Evolutionary conservation across 1,140 invertebrate species (phyloP).

Genomic region (Tetramorium alpestre): DNA sequence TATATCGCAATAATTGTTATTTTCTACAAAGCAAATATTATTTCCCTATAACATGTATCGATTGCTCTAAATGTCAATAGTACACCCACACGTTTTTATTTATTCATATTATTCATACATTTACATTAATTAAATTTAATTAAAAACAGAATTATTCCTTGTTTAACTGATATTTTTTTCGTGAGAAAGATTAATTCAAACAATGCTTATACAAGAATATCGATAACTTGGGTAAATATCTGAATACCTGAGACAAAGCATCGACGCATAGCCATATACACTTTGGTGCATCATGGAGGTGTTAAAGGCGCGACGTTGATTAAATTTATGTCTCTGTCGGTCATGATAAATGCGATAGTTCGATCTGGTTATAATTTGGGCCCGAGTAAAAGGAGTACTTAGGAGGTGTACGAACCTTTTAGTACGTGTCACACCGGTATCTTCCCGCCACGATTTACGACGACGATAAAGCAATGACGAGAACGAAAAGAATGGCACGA

Average conservation of each 20-base stretch:
- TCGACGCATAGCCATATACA: constrained; percentile 13
- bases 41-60: background rate
- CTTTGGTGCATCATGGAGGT: constrained; percentile 29
- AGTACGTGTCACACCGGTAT: constrained; percentile 36
- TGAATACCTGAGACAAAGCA: background rate
- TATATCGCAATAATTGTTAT: background rate
- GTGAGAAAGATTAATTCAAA: background rate
- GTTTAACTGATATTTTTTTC: background rate
- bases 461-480: constrained; percentile 48
- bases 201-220: background rate
- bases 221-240: constrained; percentile 2
- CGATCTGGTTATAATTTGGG: constrained; percentile 70
- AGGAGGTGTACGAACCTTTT: constrained; percentile 41
- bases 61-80: background rate
- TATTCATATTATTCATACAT: background rate
- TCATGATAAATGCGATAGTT: constrained; percentile 70
- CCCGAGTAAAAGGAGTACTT: constrained; percentile 45
- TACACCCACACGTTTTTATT: too few species aligned
- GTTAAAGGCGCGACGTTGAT: constrained; percentile 66
- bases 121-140: background rate
- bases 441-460: constrained; percentile 55
- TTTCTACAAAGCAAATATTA: background rate
- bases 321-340: constrained; percentile 70
- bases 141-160: background rate
- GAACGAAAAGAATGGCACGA: constrained; percentile 32